Evolutionary conservation across 2,797 vertebrate species (phyloP).

Genomic region (Babyrousa celebensis): DNA sequence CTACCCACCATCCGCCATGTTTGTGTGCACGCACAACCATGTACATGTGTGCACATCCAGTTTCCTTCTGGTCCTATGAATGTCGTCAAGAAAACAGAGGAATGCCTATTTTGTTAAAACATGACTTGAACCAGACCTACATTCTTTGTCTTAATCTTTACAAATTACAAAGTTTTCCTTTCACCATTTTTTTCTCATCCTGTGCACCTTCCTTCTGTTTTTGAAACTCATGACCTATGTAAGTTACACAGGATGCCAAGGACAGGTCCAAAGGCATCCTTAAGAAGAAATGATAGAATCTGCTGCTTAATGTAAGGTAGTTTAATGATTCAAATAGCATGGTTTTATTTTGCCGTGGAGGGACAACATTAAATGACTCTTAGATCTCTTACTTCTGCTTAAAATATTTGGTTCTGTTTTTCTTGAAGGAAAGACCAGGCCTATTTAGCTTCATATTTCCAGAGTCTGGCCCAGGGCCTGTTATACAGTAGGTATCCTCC

Average conservation of each 20-base stretch:
- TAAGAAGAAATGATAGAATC: neutral
- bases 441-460: neutral
- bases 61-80: neutral
- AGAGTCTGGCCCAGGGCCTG: neutral
- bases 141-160: neutral
- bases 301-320: neutral
- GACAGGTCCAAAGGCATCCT: neutral
- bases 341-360: neutral
- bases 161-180: neutral
- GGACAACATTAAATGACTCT: neutral
- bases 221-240: neutral
- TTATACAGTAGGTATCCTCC: neutral
- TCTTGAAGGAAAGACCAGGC: neutral
- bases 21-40: fast-evolving
- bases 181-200: neutral
- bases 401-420: neutral
- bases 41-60: fast-evolving
- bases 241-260: neutral
- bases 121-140: neutral
- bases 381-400: neutral
- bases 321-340: neutral
- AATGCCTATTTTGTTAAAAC: neutral
- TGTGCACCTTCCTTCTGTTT: neutral
- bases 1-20: fast-evolving
- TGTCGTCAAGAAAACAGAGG: neutral